Base-by-base conservation (phyloP, 2,888 invertebrate species). In the Trilocha varians region DNA sequence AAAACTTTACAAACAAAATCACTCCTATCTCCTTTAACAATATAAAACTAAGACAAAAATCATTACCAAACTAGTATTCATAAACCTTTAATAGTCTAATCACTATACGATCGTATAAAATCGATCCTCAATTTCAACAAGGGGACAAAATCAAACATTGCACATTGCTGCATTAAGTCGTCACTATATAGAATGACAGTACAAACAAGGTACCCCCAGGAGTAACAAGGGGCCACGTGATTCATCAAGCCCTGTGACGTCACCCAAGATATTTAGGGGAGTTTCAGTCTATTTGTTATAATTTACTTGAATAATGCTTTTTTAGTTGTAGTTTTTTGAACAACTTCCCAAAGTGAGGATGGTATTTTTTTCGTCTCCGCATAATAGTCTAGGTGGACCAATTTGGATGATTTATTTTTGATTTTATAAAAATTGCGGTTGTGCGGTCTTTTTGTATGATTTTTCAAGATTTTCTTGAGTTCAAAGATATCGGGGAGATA, bases 161-260 rank as follows among this genome's bases (percentile, higher is more conserved):
- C 25, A 25, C 25, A 6, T 37, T 18, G 17, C 18, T 37, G 37
- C 64, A 65, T 64, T 64, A 64, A 55, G 47, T 49, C 45, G 52
- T 54, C 57, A 50, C 45, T 43, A 16, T 36, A 37, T 37, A 5
- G 13, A 37, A 37, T 70, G 62, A 57, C 69, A 65, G 57, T 47
- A 50, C 62, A 69, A 69, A 66, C 62, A 64, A 40, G 40, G 45
- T 45, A 54, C 52, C 49, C 43, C 25, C 15, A 42, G 44, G 47
- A 42, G 40, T 50, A 53, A 15, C 32, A 33, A 33, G 46, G 53
- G 56, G 59, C 48, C 43, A 50, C 54, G 69, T 71, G 70, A 71
- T 70, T 71, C 70, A 70, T 71, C 71, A 70, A 59, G 57, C 50
- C 55, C 41, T 43, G 46, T 32, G 33, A 32, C 39, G 16, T 8